Base-by-base conservation (phyloP, 2,888 invertebrate genomes). In the Abrostola tripartita region DNA sequence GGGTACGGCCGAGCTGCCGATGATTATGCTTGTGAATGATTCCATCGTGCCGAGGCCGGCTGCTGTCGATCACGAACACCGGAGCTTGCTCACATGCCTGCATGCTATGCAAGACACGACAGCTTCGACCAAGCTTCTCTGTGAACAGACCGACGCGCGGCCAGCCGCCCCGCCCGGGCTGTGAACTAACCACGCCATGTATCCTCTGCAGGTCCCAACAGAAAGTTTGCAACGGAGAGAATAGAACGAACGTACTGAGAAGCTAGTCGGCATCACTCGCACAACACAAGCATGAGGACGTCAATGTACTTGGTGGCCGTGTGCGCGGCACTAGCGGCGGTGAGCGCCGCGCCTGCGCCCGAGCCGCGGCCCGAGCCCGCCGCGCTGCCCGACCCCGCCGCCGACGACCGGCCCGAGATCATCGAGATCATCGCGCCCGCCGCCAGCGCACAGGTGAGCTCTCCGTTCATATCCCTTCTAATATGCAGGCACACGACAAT, bases 341-440 rank as follows among this genome's bases (percentile, higher is more conserved):
- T 74, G 74, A 54, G 74, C 78, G 57, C 87, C 79, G 71, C 86
- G 85, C 60, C 87, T 76, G 85, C 82, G 47, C 85, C 88, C 11
- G 81, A 76, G 12, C 82, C 89, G 37, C 79, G 57, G 6, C 84
- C 88, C n/a, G 80, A 65, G 42, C 85, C 91, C 50, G 81, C 74
- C 56, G 85, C 91, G 44, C 84, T 76, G 11, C 81, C 90, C 11
- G 82, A 76, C 61, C 83, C 90, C 64, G 79, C 81, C 12, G 85
- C 85, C 61, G 93, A 93, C 84, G 88, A 89, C 84, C 81, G 79
- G 38, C 95, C 94, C 0, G 95, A 95, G 76, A 94, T 95, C 79
- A 95, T 95, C 41, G 95, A 95, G 78, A 95, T 95, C 79, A 95
- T 95, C 75, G 94, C 95, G 0, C 95, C 95, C 61, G 95, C 95